Conservation (phyloP, 2,113 vertebrate genomes). For the Seriola aureovittata region DNA sequence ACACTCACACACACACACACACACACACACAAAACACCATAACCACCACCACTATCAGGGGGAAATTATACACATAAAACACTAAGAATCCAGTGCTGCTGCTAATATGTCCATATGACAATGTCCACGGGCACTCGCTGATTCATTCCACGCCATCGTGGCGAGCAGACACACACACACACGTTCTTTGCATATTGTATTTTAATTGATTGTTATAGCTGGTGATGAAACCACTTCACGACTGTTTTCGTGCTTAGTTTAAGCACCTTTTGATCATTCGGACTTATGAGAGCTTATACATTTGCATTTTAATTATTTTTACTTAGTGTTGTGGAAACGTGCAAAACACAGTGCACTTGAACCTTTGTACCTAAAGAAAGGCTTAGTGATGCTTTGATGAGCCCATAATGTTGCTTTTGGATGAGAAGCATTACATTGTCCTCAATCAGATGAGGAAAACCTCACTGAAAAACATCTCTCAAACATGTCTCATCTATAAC, state of each 20-base stretch:
- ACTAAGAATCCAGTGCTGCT: constrained; percentile 69
- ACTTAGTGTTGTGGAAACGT: constrained; percentile 56
- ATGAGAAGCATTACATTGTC: constrained; percentile 14
- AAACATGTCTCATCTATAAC: background rate
- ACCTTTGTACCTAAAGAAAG: constrained; percentile 39
- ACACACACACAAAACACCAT: constrained; percentile 56
- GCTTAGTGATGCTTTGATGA: constrained; percentile 53
- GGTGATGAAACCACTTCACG: constrained; percentile 74
- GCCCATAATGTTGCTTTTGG: constrained; percentile 30
- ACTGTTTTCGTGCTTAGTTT: constrained; percentile 66
- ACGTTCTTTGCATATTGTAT: constrained; percentile 76
- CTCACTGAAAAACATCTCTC: background rate
- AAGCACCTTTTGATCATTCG: constrained; percentile 67
- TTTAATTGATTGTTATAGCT: constrained; percentile 82
- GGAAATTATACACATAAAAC: constrained; percentile 77
- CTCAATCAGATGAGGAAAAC: background rate
- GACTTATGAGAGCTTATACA: constrained; percentile 54
- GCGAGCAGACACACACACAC: constrained; percentile 33
- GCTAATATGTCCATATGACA: constrained; percentile 82
- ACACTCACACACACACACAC: constrained; percentile 30
- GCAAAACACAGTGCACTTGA: constrained; percentile 46
- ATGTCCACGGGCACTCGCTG: constrained; percentile 79
- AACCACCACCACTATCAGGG: constrained; percentile 67
- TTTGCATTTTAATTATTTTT: constrained; percentile 76
- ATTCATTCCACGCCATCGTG: constrained; percentile 71